A percentile compares a stretch with the other conserved stretches of the same genome.
These are phyloP conservation scores for Crossocerus cetratus DNA, from an alignment of 2,888 invertebrate genomes.

Conservation along the genomic window DNA sequence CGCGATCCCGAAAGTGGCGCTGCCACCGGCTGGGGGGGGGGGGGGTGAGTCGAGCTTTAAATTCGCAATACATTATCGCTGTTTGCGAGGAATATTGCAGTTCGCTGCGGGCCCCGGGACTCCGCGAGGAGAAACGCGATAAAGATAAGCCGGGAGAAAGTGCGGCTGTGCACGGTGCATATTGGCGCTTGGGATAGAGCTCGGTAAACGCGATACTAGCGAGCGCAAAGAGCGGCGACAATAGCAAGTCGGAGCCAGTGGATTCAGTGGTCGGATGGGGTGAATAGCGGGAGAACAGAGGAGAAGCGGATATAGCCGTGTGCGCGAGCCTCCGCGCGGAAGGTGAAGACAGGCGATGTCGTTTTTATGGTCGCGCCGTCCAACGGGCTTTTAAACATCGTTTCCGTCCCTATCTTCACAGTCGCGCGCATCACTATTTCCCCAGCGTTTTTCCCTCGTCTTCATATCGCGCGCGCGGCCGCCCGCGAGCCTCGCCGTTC, in stretches of 20 bases:
- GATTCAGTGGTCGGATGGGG: not conserved
- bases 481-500: not conserved
- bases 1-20: no score
- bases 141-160: no score
- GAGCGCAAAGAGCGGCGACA: not conserved
- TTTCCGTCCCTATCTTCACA: slow-evolving; percentile 4
- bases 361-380: slow-evolving; percentile 1
- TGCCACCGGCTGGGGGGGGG: no score
- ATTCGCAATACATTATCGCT: no score
- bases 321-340: not conserved
- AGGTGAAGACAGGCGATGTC: not conserved
- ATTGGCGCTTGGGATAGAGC: no score
- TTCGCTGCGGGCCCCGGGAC: no score
- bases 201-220: not conserved
- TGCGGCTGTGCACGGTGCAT: no score
- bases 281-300: slow-evolving; percentile 1
- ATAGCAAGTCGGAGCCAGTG: not conserved
- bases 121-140: no score
- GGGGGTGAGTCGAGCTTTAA: no score
- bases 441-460: slow-evolving; percentile 1
- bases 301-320: not conserved
- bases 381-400: slow-evolving; percentile 10
- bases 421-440: slow-evolving; percentile 2
- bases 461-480: not conserved
- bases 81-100: no score